These are phyloP conservation scores for Hirtodrosophila trivittata DNA, from an alignment of 2,888 invertebrate species.

Conservation along the genomic window DNA sequence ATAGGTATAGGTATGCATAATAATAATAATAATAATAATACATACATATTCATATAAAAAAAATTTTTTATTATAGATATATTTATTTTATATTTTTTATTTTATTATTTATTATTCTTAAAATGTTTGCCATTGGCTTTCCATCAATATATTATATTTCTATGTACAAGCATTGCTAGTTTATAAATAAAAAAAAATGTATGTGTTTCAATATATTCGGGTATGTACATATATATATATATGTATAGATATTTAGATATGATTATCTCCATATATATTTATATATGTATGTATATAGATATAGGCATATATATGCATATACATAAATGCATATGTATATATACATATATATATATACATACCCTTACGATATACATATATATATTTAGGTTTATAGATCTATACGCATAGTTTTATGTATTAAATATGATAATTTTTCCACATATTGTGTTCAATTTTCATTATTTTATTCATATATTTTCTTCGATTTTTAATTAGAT, in stretches of 20 bases:
- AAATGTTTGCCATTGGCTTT: slow-evolving; percentile 4
- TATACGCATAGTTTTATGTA: no score
- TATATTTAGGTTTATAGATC: slow-evolving; percentile 10
- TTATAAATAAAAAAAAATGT: slow-evolving; percentile 60
- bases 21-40: slow-evolving; percentile 21
- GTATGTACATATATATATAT: neutral
- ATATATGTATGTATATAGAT: slow-evolving; percentile 33
- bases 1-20: neutral
- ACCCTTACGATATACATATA: slow-evolving; percentile 33
- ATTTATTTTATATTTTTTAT: slow-evolving; percentile 31
- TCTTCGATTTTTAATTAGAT: slow-evolving; percentile 20
- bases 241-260: slow-evolving; percentile 24
- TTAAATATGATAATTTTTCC: neutral
- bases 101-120: slow-evolving; percentile 52
- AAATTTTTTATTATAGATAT: slow-evolving; percentile 35
- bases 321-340: slow-evolving; percentile 17
- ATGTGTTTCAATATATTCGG: slow-evolving; percentile 2
- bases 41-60: slow-evolving; percentile 36
- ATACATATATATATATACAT: slow-evolving; percentile 11
- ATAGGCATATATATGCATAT: slow-evolving; percentile 23
- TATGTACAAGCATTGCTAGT: slow-evolving; percentile 73
- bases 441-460: slow-evolving; percentile 1
- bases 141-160: slow-evolving; percentile 42
- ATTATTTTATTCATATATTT: neutral
- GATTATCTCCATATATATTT: slow-evolving; percentile 25